Base-by-base conservation (phyloP, 2,888 invertebrate species). In the Linyphia triangularis region DNA sequence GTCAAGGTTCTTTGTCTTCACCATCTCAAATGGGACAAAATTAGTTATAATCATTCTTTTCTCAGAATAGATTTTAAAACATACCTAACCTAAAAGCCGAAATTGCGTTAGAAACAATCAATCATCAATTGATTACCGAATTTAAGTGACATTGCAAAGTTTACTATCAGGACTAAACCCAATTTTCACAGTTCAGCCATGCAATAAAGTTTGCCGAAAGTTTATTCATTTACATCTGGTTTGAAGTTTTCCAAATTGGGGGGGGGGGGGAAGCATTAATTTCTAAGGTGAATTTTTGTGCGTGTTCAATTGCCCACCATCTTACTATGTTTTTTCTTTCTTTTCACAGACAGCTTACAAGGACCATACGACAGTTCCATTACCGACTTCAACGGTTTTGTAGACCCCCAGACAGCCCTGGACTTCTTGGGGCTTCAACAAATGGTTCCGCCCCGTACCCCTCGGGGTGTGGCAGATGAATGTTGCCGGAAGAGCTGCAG, bases 391-490 rank as follows among this genome's bases (percentile, higher is more conserved):
- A 78, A 86, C 7, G 79, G 79, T n/a, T 72, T 79, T 79, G 24
- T 86, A 3, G 73, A 79, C 10, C 85, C 85, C 10, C 72, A 72
- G n/a, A 57, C 79, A 13, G 72, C 79, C 6, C 28, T 79, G 30
- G 86, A 88, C 40, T 81, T 75, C 33, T 43, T 88, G n/a, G 73
- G 69, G 13, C 33, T 61, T 10, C 77, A 78, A 28, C 13, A n/a
- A 51, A 51, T 51, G 51, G 16, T 51, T 13, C 28, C 51, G 3
- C 72, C 81, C 28, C 51, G 86, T 3, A 59, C n/a, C n/a, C n/a
- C 75, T 37, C 28, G 88, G 13, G 88, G 88, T 0, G 61, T 88
- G 13, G 88, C 78, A 0, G 88, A 88, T 26, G 88, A 88, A 24
- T 88, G 88, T 37, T 88, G 88, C 26, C 43, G 22, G 33, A 77